Conservation (phyloP, 2,888 invertebrate genomes). For the Sympetrum striolatum region DNA sequence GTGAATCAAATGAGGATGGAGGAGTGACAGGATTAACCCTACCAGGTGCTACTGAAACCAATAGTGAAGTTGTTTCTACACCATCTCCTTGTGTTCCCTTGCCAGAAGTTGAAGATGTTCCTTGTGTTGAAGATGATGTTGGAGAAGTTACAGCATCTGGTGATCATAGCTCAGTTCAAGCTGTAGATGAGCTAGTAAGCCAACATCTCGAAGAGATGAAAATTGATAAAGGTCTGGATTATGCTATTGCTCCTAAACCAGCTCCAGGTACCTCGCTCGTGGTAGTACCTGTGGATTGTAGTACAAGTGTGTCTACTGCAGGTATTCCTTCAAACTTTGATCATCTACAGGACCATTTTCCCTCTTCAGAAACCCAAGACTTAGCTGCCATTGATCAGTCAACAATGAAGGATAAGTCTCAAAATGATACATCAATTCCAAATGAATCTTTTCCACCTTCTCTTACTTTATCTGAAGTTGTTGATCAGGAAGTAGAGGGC, state of each 20-base stretch:
- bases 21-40: background rate
- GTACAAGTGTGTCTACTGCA: background rate
- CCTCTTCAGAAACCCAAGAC: background rate
- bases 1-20: slow-evolving; percentile 11
- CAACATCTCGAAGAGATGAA: slow-evolving; percentile 42
- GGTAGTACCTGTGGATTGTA: background rate
- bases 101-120: slow-evolving; percentile 1
- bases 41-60: slow-evolving; percentile 1
- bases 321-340: slow-evolving; percentile 18
- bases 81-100: slow-evolving; percentile 11
- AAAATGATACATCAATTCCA: background rate
- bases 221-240: slow-evolving; percentile 36
- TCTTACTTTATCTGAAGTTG: slow-evolving; percentile 1
- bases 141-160: slow-evolving; percentile 26
- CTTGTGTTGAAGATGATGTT: slow-evolving; percentile 11
- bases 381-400: background rate
- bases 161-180: slow-evolving; percentile 38
- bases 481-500: background rate
- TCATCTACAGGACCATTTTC: slow-evolving; percentile 17
- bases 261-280: background rate
- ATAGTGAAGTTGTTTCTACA: slow-evolving; percentile 8
- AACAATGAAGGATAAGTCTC: background rate
- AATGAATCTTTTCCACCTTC: slow-evolving; percentile 16
- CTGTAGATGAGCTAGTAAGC: slow-evolving; percentile 29
- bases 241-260: slow-evolving; percentile 16